Conservation (phyloP, 2,888 invertebrate species). For the Neria commutata region DNA sequence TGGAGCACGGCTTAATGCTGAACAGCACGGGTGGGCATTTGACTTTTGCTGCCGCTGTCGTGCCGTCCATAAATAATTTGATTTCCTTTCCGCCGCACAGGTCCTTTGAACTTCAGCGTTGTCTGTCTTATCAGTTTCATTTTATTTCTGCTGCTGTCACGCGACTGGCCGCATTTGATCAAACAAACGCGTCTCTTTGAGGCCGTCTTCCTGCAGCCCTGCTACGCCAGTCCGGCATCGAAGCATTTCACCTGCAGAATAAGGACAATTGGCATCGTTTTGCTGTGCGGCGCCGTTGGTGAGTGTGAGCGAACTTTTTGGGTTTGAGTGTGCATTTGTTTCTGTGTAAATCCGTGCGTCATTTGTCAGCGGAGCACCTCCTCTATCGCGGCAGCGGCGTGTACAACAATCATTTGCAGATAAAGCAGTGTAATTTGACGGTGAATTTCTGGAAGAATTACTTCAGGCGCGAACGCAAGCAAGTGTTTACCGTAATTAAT, state of each 20-base stretch:
- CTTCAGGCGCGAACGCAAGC: conserved; percentile 48
- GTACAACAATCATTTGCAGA: conserved; percentile 49
- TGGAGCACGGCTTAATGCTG: conserved; percentile 48
- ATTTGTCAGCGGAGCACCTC: conserved; percentile 41
- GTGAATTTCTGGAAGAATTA: conserved; percentile 52
- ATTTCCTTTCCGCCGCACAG: conserved; percentile 32
- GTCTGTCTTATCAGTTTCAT: conserved; percentile 44
- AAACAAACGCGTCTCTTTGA: conserved; percentile 47
- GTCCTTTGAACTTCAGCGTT: conserved; percentile 52
- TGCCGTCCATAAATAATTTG: not conserved
- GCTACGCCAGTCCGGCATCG: conserved; percentile 43
- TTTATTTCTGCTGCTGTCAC: conserved; percentile 48
- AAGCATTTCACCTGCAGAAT: conserved; percentile 40
- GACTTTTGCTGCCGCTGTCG: not conserved
- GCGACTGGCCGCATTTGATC: conserved; percentile 54
- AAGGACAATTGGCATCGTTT: conserved; percentile 42
- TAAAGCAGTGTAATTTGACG: conserved; percentile 51
- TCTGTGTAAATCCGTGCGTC: not conserved
- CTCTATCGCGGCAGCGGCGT: conserved; percentile 46
- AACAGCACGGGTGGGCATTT: conserved; percentile 56
- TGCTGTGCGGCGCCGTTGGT: conserved; percentile 45
- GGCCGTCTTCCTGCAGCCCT: conserved; percentile 44
- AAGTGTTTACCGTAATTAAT: conserved; percentile 46
- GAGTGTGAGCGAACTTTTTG: conserved; percentile 18
- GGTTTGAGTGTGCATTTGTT: not conserved